Conservation (phyloP, 2,797 vertebrate genomes). For the Borostomias antarcticus region DNA sequence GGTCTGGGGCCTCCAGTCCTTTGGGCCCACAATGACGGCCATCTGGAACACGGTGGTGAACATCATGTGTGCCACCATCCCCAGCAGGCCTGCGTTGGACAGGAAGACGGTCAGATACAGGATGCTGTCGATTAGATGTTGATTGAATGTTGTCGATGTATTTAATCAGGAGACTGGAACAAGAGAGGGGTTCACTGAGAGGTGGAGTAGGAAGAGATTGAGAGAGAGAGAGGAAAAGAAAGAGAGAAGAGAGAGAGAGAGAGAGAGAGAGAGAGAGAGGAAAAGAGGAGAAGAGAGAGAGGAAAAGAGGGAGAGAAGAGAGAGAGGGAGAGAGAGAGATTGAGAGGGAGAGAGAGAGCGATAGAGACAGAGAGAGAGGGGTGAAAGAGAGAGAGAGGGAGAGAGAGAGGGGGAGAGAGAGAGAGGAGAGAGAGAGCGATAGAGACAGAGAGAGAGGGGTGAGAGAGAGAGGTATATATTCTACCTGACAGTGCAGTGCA, state of each 20-base stretch:
- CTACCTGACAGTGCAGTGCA: slow-evolving; percentile 84
- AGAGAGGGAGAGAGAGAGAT: not conserved
- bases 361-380: not conserved
- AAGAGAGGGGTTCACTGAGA: not conserved
- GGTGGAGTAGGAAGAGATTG: not conserved
- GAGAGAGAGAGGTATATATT: not conserved
- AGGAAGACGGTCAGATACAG: not conserved
- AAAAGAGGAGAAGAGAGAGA: not conserved
- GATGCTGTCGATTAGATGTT: not conserved
- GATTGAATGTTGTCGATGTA: no score
- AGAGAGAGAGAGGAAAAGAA: not conserved
- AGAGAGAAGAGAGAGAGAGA: not conserved
- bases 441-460: not conserved
- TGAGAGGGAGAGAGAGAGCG: not conserved
- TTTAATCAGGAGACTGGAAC: no score
- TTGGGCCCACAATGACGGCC: slow-evolving; percentile 83
- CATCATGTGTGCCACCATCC: slow-evolving; percentile 87
- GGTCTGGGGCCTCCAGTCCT: slow-evolving; percentile 84
- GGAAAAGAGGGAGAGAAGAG: no score
- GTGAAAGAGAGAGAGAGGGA: not conserved
- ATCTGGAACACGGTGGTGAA: slow-evolving; percentile 85
- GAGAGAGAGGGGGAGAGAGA: not conserved
- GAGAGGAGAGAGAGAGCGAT: not conserved
- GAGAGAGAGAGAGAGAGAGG: not conserved
- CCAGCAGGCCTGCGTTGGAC: slow-evolving; percentile 71